phyloP scores from a whole-genome alignment of 1,140 invertebrate species.

The Drosophila cardini region DNA sequence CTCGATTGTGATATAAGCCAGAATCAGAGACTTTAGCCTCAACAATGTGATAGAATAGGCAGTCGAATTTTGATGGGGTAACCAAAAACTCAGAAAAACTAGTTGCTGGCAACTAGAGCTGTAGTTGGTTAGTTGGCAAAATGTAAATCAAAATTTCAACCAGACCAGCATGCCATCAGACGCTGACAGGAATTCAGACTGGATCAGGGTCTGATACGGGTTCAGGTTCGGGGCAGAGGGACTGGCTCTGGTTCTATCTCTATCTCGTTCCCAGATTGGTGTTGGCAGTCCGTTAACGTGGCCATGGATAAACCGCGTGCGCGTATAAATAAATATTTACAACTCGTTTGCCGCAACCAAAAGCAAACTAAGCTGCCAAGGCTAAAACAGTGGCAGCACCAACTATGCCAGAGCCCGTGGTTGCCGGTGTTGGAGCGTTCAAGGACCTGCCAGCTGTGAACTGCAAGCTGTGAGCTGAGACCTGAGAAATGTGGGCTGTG shows the following conservation, averaged over 20 bases:
- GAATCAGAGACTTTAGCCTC: constrained; percentile 15
- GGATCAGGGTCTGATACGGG: not conserved
- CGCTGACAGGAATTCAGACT: not conserved
- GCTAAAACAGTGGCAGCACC: constrained; percentile 25
- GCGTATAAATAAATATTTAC: constrained; percentile 83
- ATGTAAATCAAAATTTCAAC: constrained; percentile 76
- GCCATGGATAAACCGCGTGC: constrained; percentile 66
- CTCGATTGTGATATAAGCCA: constrained; percentile 30
- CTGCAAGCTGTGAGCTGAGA: constrained; percentile 28
- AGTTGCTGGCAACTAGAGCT: constrained; percentile 30
- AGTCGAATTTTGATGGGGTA: constrained; percentile 60
- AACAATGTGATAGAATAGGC: constrained; percentile 38
- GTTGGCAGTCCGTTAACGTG: constrained; percentile 69
- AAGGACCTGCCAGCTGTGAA: constrained; percentile 57
- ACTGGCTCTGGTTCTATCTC: not conserved
- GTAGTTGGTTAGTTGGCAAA: constrained; percentile 69
- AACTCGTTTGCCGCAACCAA: constrained; percentile 81
- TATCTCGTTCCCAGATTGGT: constrained; percentile 18
- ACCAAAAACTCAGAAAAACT: constrained; percentile 6
- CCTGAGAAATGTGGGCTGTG: constrained; percentile 50
- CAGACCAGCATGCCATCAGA: constrained; percentile 34
- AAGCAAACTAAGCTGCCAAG: constrained; percentile 61
- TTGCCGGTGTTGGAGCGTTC: constrained; percentile 67
- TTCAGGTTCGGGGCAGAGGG: not conserved
- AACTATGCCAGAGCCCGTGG: constrained; percentile 33